phyloP scores from a whole-genome alignment of 2,113 vertebrate genomes.

The Neoarius graeffei region DNA sequence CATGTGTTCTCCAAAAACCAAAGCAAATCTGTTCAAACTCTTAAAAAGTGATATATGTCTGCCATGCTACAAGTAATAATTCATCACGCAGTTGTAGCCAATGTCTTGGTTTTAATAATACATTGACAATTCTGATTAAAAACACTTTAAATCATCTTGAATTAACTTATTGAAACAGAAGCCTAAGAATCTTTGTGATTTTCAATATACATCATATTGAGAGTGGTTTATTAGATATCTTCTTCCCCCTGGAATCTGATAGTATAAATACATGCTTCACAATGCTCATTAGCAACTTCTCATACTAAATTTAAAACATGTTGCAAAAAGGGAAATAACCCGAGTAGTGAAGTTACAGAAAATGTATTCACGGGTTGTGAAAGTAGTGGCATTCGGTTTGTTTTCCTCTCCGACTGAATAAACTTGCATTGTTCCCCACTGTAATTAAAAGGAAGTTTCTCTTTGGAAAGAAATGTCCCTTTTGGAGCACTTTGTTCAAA shows the following conservation, averaged over 20 bases:
- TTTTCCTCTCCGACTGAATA: not conserved
- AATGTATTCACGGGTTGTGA: not conserved
- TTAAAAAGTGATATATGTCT: conserved; percentile 5
- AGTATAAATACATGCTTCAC: not conserved
- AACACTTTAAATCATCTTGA: not conserved
- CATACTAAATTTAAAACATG: not conserved
- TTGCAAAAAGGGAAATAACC: not conserved
- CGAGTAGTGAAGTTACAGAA: not conserved
- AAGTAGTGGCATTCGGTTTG: conserved; percentile 10
- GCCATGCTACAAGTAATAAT: not conserved
- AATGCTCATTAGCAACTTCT: conserved; percentile 1
- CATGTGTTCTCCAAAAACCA: not conserved
- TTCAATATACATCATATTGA: not conserved
- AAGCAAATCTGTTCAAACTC: not conserved
- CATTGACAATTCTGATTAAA: conserved; percentile 6
- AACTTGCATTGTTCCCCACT: not conserved
- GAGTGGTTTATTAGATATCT: not conserved
- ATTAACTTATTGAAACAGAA: not conserved
- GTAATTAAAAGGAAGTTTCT: not conserved
- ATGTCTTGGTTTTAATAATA: not conserved
- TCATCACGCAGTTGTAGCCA: not conserved
- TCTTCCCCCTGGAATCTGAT: not conserved
- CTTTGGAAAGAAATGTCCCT: not conserved
- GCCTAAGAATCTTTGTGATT: not conserved
- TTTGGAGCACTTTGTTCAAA: not conserved